Percentiles rank a stretch among this genome's conserved stretches.
phyloP scores from a whole-genome alignment of 1,140 invertebrate species.

The Zaprionus gabonicus region DNA sequence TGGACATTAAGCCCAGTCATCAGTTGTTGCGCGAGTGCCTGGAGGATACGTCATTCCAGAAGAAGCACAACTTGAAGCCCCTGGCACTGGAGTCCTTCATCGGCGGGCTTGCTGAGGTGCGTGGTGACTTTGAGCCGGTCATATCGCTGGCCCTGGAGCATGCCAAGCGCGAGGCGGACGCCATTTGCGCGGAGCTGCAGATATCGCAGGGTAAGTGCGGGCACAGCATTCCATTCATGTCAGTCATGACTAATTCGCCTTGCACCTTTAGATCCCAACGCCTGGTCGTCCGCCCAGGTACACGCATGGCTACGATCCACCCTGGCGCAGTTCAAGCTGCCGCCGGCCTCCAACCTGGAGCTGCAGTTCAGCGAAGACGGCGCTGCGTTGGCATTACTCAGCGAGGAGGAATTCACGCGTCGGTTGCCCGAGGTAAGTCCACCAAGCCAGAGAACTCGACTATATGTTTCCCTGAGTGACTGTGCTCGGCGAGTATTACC shows the following conservation, averaged over 20 bases:
- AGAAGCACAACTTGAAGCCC: slow-evolving; percentile 91
- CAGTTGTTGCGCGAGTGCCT: slow-evolving; percentile 91
- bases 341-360: slow-evolving; percentile 90
- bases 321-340: slow-evolving; percentile 90
- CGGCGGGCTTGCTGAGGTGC: slow-evolving; percentile 86
- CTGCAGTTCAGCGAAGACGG: slow-evolving; percentile 88
- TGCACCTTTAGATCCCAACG: slow-evolving; percentile 90
- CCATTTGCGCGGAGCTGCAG: slow-evolving; percentile 92
- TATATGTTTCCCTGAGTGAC: slow-evolving; percentile 20
- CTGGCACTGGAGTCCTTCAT: slow-evolving; percentile 87
- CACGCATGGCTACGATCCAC: slow-evolving; percentile 95
- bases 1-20: slow-evolving; percentile 87
- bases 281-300: slow-evolving; percentile 93
- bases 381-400: slow-evolving; percentile 89
- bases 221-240: background rate
- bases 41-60: slow-evolving; percentile 92
- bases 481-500: slow-evolving; percentile 62
- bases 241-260: background rate
- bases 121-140: slow-evolving; percentile 91
- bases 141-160: slow-evolving; percentile 94
- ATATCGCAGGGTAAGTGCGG: slow-evolving; percentile 92
- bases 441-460: background rate
- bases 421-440: slow-evolving; percentile 90
- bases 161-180: slow-evolving; percentile 92
- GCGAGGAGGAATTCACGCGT: slow-evolving; percentile 93